Base-by-base conservation (phyloP, 2,888 invertebrate genomes). In the Ariolimax columbianus region DNA sequence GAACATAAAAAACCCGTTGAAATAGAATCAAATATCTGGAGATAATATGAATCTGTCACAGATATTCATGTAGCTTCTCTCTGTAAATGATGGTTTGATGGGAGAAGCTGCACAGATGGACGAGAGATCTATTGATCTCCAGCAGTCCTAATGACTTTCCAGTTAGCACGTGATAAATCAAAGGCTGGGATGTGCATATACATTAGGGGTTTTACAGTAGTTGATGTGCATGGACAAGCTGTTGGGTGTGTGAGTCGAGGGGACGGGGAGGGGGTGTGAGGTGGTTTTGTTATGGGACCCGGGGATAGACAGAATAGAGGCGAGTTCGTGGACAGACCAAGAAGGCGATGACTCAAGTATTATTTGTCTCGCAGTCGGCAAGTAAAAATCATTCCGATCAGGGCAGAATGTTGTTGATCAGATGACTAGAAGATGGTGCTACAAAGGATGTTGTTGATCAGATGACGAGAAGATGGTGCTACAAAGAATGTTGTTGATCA, bases 141-240 rank as follows among this genome's bases (percentile, higher is more conserved):
- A 72, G 23, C 19, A 72, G 19, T 26, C 26, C 40, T 72, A 72
- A 72, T 72, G 72, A 72, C 72, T 72, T 40, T 19, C 40, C 9
- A 72, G 72, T 26, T 19, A 30, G 40, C 26, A 40, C 11, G 26
- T 72, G 72, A 72, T 72, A 72, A 72, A 72, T 72, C 72, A 72
- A 38, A 72, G 23, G 72, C 38, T 72, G 38, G 40, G 26, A 72
- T 72, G 72, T 40, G 72, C 38, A 72, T 72, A 72, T 72, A 40
- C 72, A 72, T 72, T 72, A 72, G 72, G 40, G 72, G 4, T 55
- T 72, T 40, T 38, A 63, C 63, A 30, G n/a, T 63, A 63, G 26
- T 63, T 63, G 30, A 63, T 63, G 63, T 63, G 7, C 30, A 63
- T 26, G n/a, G 6, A 7, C 26, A 63, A 30, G n/a, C 14, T 7